phyloP scores from a whole-genome alignment of 2,113 vertebrate species.

The Mus musculus region DNA sequence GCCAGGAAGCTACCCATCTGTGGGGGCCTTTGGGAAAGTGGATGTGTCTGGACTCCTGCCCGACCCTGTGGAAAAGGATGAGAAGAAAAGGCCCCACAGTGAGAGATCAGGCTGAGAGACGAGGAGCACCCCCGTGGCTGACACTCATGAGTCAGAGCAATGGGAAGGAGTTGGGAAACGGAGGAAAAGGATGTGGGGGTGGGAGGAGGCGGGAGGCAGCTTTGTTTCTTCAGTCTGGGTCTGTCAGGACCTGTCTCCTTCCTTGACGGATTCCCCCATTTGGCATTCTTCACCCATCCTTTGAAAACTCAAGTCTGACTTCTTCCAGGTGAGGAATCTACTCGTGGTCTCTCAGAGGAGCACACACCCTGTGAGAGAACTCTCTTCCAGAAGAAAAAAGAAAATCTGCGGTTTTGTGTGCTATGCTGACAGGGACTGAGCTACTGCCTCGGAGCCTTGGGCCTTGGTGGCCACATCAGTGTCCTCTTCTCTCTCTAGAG shows the following conservation, averaged over 20 bases:
- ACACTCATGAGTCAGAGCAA: slow-evolving; percentile 66
- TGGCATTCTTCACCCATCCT: slow-evolving; percentile 36
- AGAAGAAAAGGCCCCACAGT: slow-evolving; percentile 68
- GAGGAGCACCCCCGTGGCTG: slow-evolving; percentile 46
- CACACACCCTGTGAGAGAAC: background rate
- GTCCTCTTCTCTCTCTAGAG: background rate
- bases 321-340: slow-evolving; percentile 61
- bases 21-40: slow-evolving; percentile 69
- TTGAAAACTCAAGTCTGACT: slow-evolving; percentile 38
- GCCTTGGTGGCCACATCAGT: too few relatives aligned
- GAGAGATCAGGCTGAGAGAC: slow-evolving; percentile 52
- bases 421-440: background rate
- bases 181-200: background rate
- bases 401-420: background rate
- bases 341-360: background rate
- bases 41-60: slow-evolving; percentile 67
- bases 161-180: slow-evolving; percentile 70
- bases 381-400: background rate
- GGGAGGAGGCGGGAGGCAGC: slow-evolving; percentile 43
- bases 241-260: slow-evolving; percentile 59
- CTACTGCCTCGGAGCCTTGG: background rate
- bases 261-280: background rate
- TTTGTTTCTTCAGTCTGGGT: slow-evolving; percentile 29
- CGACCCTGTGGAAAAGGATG: slow-evolving; percentile 30
- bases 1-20: slow-evolving; percentile 76